phyloP scores from a whole-genome alignment of 2,888 invertebrate genomes.

The Tryphoninae sp. region DNA sequence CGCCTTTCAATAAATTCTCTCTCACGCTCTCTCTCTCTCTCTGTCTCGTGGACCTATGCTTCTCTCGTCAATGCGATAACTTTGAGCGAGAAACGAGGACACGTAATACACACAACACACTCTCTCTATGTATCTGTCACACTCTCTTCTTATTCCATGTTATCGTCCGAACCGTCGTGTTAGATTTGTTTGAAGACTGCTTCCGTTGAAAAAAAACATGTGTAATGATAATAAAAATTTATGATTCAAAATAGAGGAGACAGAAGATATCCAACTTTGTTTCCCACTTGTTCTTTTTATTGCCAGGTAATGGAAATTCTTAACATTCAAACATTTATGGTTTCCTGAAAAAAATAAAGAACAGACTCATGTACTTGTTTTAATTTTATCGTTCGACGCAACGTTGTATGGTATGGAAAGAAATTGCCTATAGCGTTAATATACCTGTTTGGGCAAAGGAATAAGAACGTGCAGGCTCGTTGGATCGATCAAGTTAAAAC shows the following conservation, averaged over 20 bases:
- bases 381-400: not conserved
- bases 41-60: constrained; percentile 31
- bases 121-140: constrained; percentile 45
- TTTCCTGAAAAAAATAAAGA: constrained; percentile 51
- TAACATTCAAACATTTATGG: constrained; percentile 56
- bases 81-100: constrained; percentile 44
- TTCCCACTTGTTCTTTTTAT: not conserved
- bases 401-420: not conserved
- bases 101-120: constrained; percentile 27
- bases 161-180: constrained; percentile 74
- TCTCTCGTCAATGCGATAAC: constrained; percentile 28
- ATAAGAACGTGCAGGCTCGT: constrained; percentile 66
- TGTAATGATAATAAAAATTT: constrained; percentile 74
- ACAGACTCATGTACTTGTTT: not conserved
- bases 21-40: constrained; percentile 34
- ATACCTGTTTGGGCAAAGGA: constrained; percentile 63
- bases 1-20: constrained; percentile 55
- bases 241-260: constrained; percentile 61
- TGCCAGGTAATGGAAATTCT: not conserved
- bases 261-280: not conserved
- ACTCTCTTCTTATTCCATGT: constrained; percentile 71
- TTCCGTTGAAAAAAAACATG: constrained; percentile 75
- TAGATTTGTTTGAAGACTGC: constrained; percentile 79
- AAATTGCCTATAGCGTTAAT: not conserved
- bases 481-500: constrained; percentile 70